A percentile compares a stretch with the other conserved stretches of the same genome.
Evolutionary conservation across 2,113 vertebrate species (phyloP).

Genomic region (Psephotus haematonotus): DNA sequence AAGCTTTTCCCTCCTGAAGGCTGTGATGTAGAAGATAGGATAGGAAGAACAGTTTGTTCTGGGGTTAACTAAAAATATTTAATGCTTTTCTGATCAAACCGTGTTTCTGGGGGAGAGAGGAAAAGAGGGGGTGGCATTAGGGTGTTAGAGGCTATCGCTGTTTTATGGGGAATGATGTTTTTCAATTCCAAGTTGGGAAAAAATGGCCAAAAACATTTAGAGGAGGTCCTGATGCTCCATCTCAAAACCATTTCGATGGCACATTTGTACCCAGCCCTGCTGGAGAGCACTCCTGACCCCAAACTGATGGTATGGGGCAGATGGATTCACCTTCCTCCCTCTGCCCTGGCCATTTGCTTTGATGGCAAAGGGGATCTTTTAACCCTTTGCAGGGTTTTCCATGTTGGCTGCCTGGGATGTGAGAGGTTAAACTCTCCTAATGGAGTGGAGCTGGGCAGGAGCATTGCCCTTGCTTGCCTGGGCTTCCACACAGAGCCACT

Average conservation of each 20-base stretch:
- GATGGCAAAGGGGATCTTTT: background rate
- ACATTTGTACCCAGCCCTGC: background rate
- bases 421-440: background rate
- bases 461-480: background rate
- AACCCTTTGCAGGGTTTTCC: background rate
- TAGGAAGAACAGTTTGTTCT: background rate
- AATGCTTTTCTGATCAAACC: background rate
- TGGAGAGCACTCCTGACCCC: background rate
- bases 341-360: background rate
- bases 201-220: background rate
- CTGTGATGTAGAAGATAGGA: background rate
- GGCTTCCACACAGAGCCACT: background rate
- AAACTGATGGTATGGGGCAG: background rate
- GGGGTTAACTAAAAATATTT: background rate
- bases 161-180: background rate
- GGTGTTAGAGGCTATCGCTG: accelerated
- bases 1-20: background rate
- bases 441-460: background rate
- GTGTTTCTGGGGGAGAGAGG: accelerated
- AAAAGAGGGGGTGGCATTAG: background rate
- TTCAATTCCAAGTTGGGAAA: background rate
- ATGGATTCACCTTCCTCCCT: background rate
- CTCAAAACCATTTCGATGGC: background rate
- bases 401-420: background rate
- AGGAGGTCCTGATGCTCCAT: background rate